phyloP scores from a whole-genome alignment of 2,113 vertebrate species.

The Meles meles region DNA sequence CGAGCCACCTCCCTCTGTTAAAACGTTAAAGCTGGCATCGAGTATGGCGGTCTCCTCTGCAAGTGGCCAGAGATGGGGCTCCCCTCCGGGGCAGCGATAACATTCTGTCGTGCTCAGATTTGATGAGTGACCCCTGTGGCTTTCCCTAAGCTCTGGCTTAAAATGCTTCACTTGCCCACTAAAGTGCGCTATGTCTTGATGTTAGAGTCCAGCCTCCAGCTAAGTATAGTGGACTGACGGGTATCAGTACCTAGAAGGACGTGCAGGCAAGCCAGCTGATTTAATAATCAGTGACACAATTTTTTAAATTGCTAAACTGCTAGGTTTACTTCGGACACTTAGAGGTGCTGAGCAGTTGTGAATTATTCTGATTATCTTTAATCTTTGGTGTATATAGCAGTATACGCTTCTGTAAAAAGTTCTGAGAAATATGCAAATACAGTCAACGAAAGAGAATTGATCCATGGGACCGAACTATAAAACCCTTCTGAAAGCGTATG shows the following conservation, averaged over 20 bases:
- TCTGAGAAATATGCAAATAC: neutral
- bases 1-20: neutral
- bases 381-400: neutral
- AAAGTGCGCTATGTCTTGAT: neutral
- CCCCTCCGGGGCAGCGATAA: neutral
- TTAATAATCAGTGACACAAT: slow-evolving; percentile 78
- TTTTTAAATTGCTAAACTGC: slow-evolving; percentile 43
- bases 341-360: neutral
- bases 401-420: neutral
- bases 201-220: neutral
- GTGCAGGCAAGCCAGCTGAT: slow-evolving; percentile 74
- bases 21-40: too few relatives aligned
- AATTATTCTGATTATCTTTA: slow-evolving; percentile 2
- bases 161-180: neutral
- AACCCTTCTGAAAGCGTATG: neutral
- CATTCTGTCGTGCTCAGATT: neutral
- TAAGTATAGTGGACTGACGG: slow-evolving; percentile 49
- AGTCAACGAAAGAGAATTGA: neutral
- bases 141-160: neutral
- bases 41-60: neutral
- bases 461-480: neutral
- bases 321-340: slow-evolving; percentile 51
- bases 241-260: slow-evolving; percentile 70
- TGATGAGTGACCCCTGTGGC: neutral
- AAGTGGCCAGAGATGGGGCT: neutral